A percentile compares a stretch with the other conserved stretches of the same genome.
These are phyloP conservation scores for Propithecus coquereli DNA, from an alignment of 2,113 vertebrate genomes.

Conservation along the genomic window DNA sequence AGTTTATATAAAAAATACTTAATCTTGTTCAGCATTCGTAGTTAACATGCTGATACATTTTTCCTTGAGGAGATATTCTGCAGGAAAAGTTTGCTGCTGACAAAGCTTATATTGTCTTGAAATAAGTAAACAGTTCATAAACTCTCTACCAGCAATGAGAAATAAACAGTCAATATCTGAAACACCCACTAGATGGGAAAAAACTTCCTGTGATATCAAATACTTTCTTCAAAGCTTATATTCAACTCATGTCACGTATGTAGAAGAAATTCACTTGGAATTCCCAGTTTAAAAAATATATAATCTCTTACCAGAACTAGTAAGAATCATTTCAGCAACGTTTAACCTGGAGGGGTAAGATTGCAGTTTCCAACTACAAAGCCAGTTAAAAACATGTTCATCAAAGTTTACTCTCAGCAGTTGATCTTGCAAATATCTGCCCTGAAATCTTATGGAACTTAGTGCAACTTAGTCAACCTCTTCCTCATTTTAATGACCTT, in stretches of 20 bases:
- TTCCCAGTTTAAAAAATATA: neutral
- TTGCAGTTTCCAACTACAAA: neutral
- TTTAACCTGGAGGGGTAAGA: neutral
- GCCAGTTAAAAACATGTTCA: neutral
- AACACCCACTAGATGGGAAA: constrained; percentile 5
- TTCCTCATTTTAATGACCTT: neutral
- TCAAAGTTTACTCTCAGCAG: neutral
- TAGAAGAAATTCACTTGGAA: neutral
- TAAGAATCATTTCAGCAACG: neutral
- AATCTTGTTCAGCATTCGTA: neutral
- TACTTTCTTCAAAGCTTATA: constrained; percentile 1
- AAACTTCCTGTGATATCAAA: neutral
- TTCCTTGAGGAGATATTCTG: constrained; percentile 39
- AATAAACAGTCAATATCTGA: constrained; percentile 27
- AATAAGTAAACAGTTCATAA: constrained; percentile 52
- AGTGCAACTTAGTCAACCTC: neutral
- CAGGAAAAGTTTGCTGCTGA: neutral
- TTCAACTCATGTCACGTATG: neutral
- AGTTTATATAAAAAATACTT: neutral
- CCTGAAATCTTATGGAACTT: constrained; percentile 12
- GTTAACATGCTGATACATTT: neutral
- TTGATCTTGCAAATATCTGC: neutral
- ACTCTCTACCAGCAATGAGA: neutral
- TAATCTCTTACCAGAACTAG: neutral
- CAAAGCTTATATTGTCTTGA: constrained; percentile 35